Percentiles rank a stretch among this genome's conserved stretches.
Conservation (phyloP, 1,140 invertebrate genomes). For the Sitobion miscanthi region DNA sequence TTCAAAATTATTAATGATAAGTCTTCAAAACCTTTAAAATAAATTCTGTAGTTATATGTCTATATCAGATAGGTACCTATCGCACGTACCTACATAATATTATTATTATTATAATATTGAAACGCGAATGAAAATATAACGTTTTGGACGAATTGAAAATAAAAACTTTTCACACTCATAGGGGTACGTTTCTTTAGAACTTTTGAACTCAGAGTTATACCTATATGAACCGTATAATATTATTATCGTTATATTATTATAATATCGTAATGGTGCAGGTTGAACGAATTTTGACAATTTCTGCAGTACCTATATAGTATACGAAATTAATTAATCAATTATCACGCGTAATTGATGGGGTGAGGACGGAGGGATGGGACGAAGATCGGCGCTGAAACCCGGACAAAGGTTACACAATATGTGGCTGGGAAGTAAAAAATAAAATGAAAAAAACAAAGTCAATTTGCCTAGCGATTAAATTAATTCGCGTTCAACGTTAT, state of each 20-base stretch:
- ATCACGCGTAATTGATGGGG: not conserved
- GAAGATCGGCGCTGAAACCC: not conserved
- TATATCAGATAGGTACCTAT: too few species aligned
- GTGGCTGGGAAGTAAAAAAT: not conserved
- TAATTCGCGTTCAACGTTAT: not conserved
- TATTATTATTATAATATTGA: too few species aligned
- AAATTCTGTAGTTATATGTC: too few species aligned
- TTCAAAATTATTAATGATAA: too few species aligned
- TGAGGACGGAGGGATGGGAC: fast-evolving
- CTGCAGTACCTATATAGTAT: not conserved
- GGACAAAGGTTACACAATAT: not conserved
- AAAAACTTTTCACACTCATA: not conserved
- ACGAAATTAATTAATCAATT: not conserved
- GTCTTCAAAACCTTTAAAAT: too few species aligned
- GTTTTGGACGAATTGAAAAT: too few species aligned
- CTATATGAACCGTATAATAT: not conserved
- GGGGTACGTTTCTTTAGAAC: too few species aligned
- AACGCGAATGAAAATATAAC: not conserved
- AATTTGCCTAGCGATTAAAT: not conserved
- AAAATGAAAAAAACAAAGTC: not conserved
- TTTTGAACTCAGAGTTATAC: too few species aligned
- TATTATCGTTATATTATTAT: not conserved
- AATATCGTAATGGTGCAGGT: not conserved
- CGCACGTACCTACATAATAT: too few species aligned
- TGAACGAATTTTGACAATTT: not conserved